Conservation (phyloP, 2,113 vertebrate genomes). For the Solenodon paradoxus region DNA sequence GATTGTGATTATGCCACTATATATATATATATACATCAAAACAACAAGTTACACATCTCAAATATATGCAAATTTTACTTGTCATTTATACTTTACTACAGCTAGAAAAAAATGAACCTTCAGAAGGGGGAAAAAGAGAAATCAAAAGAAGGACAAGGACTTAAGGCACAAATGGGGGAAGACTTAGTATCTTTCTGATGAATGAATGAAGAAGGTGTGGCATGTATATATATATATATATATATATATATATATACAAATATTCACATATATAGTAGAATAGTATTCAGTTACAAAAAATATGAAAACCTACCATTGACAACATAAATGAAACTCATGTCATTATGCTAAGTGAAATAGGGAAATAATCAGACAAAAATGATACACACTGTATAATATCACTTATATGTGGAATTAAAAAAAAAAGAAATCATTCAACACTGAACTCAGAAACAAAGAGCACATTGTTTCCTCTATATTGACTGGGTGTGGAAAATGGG, state of each 20-base stretch:
- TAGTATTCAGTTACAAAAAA: not conserved
- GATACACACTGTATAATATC: not conserved
- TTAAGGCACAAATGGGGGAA: not conserved
- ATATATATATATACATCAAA: not conserved
- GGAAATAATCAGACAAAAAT: not conserved
- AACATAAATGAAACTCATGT: not conserved
- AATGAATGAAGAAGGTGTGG: too few relatives aligned
- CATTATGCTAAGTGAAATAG: not conserved
- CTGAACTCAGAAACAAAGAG: not conserved
- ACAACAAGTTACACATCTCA: too few relatives aligned
- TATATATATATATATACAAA: too few relatives aligned
- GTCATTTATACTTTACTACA: not conserved
- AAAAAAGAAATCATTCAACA: too few relatives aligned
- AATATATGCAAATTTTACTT: too few relatives aligned
- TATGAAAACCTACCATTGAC: not conserved
- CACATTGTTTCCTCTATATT: too few relatives aligned
- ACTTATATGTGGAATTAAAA: too few relatives aligned
- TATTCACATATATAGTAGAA: not conserved
- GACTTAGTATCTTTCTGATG: not conserved
- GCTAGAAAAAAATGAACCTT: not conserved
- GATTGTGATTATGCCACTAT: not conserved
- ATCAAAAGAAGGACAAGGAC: not conserved
- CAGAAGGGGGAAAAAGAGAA: not conserved
- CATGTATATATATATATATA: too few relatives aligned
- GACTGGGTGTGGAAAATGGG: not conserved